phyloP scores from a whole-genome alignment of 1,140 invertebrate genomes.

The Meloidogyne hapla region DNA sequence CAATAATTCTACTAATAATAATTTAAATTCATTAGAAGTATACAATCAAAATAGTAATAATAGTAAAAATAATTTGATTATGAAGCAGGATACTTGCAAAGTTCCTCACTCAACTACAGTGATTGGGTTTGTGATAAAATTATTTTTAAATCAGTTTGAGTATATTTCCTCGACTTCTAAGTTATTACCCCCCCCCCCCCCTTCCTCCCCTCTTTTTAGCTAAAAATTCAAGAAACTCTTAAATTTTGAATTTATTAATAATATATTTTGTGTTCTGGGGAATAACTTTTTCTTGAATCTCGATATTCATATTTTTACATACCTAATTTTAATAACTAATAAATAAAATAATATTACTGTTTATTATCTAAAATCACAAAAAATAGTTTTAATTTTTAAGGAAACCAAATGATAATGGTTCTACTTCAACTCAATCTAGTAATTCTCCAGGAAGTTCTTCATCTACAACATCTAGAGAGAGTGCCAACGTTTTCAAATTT shows the following conservation, averaged over 20 bases:
- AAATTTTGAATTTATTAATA: too few species aligned
- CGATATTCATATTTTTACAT: too few species aligned
- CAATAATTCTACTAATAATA: background rate
- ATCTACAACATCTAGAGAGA: constrained; percentile 11
- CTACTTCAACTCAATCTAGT: background rate
- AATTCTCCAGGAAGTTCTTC: constrained; percentile 24
- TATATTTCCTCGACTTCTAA: too few species aligned
- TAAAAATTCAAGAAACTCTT: too few species aligned
- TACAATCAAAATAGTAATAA: background rate
- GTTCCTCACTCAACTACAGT: background rate
- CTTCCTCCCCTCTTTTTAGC: too few species aligned
- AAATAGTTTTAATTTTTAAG: background rate
- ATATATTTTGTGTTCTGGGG: too few species aligned
- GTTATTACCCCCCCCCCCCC: too few species aligned
- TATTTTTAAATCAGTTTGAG: too few species aligned
- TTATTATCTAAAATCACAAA: too few species aligned
- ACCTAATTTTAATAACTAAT: too few species aligned
- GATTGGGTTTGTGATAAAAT: background rate
- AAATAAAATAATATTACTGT: too few species aligned
- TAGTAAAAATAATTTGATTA: background rate
- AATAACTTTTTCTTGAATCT: too few species aligned
- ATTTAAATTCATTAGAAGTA: background rate
- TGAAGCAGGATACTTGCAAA: background rate
- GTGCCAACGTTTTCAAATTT: constrained; percentile 16
- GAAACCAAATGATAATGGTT: background rate